Evolutionary conservation across 2,797 vertebrate species (phyloP).

Genomic region (Pseudochromis fuscus): DNA sequence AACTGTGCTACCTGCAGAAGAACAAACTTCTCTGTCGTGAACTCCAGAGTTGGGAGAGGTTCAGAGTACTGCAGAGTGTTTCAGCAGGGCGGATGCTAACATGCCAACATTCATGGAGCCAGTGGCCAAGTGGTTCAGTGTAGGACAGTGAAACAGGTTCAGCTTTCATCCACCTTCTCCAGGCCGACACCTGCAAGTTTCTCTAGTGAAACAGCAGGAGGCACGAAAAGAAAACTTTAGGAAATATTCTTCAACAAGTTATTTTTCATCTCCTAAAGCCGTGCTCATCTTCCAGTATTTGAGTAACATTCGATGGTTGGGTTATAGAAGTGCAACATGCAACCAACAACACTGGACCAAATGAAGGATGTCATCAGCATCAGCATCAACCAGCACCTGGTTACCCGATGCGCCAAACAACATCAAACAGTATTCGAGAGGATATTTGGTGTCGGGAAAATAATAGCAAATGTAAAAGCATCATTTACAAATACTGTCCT

Average conservation of each 20-base stretch:
- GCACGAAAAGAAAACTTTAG: too few relatives aligned
- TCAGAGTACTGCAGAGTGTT: background rate
- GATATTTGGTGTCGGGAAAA: too few relatives aligned
- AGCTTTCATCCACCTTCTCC: background rate
- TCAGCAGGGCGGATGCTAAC: background rate
- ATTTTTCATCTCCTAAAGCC: conserved; percentile 10
- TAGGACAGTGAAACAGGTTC: conserved; percentile 18
- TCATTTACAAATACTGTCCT: too few relatives aligned
- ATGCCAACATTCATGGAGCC: conserved; percentile 17
- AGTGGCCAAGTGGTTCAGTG: conserved; percentile 12
- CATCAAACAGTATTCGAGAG: background rate
- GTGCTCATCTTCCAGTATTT: conserved; percentile 20
- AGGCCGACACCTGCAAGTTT: background rate
- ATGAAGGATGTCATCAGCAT: background rate
- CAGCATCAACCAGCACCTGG: too few relatives aligned
- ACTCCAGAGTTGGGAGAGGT: conserved; percentile 4
- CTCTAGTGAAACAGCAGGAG: too few relatives aligned
- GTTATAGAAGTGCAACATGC: background rate
- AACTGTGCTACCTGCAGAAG: conserved; percentile 40
- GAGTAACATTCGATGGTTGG: conserved; percentile 27
- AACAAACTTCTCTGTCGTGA: background rate
- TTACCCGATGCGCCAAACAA: too few relatives aligned
- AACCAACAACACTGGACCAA: background rate
- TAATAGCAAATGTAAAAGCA: too few relatives aligned
- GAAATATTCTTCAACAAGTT: conserved; percentile 17